Evolutionary conservation across 1,140 invertebrate species (phyloP).

Genomic region (Anagrus nilaparvatae): DNA sequence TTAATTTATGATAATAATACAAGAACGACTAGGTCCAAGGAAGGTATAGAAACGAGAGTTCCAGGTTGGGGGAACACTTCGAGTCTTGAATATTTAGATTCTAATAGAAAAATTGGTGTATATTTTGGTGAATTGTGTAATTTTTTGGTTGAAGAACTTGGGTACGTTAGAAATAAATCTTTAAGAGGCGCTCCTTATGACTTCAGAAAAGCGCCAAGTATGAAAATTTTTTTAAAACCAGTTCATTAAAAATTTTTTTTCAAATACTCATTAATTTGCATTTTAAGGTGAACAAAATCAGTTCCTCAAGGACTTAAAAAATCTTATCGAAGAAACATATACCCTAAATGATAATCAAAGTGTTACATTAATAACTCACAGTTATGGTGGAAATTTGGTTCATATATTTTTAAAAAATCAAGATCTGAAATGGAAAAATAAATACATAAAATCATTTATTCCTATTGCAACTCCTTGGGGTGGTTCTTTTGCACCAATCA

Average conservation of each 20-base stretch:
- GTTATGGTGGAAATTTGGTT: conserved; percentile 87
- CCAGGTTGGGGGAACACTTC: conserved; percentile 82
- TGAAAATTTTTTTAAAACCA: too few species aligned
- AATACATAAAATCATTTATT: conserved; percentile 75
- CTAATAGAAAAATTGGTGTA: conserved; percentile 46
- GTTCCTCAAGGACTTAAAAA: conserved; percentile 71
- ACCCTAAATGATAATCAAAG: conserved; percentile 60
- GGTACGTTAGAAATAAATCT: conserved; percentile 71
- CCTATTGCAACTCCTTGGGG: conserved; percentile 88
- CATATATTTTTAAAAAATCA: conserved; percentile 77
- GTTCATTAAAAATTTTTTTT: too few species aligned
- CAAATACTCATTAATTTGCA: too few species aligned
- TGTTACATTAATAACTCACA: conserved; percentile 82
- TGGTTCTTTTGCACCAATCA: conserved; percentile 83
- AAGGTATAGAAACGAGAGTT: conserved; percentile 79
- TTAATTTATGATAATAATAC: conserved; percentile 80
- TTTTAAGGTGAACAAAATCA: conserved; percentile 81
- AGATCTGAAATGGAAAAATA: conserved; percentile 78
- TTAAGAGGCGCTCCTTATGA: conserved; percentile 92
- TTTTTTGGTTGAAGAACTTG: conserved; percentile 57
- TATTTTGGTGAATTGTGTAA: conserved; percentile 85
- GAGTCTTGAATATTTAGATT: conserved; percentile 86
- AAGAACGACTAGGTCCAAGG: conserved; percentile 67
- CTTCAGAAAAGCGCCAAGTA: conserved; percentile 92
- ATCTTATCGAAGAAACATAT: conserved; percentile 79